A percentile compares a stretch with the other conserved stretches of the same genome.
Evolutionary conservation across 2,888 invertebrate species (phyloP).

Genomic region (Macropis europaea): DNA sequence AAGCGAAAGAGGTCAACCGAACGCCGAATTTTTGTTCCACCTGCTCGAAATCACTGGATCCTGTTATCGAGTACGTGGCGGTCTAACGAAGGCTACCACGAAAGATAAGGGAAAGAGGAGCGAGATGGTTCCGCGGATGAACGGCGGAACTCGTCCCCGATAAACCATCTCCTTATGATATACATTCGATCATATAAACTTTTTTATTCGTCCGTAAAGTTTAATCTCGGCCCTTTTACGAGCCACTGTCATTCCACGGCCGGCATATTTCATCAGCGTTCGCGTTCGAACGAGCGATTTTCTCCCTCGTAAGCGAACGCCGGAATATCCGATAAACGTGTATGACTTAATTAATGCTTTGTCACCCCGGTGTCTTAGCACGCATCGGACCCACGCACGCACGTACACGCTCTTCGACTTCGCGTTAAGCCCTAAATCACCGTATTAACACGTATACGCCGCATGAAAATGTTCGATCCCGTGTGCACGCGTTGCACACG

Average conservation of each 20-base stretch:
- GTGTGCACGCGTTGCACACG: slow-evolving; percentile 22
- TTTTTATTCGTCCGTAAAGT: slow-evolving; percentile 35
- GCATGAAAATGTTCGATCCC: slow-evolving; percentile 66
- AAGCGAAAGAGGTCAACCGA: too few relatives aligned
- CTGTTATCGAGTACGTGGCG: too few relatives aligned
- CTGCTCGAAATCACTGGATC: too few relatives aligned
- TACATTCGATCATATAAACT: slow-evolving; percentile 39
- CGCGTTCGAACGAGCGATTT: slow-evolving; percentile 61
- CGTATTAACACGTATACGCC: slow-evolving; percentile 68
- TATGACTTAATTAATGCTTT: slow-evolving; percentile 68
- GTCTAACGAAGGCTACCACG: too few relatives aligned
- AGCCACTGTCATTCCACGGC: slow-evolving; percentile 45
- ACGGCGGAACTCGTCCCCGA: neutral
- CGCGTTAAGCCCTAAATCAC: slow-evolving; percentile 69
- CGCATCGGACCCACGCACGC: slow-evolving; percentile 58
- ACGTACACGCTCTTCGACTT: slow-evolving; percentile 36
- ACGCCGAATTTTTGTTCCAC: too few relatives aligned
- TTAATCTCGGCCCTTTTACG: slow-evolving; percentile 59
- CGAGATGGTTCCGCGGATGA: neutral
- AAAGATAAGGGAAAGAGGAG: neutral
- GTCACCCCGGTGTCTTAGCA: slow-evolving; percentile 66
- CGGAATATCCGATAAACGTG: slow-evolving; percentile 65
- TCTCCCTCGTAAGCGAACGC: slow-evolving; percentile 51
- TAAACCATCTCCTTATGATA: slow-evolving; percentile 33
- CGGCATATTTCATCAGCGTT: slow-evolving; percentile 60